Evolutionary conservation across 2,113 vertebrate species (phyloP), one percentile per base, ranked within the genome.

Genomic region (Ailurus styani): DNA sequence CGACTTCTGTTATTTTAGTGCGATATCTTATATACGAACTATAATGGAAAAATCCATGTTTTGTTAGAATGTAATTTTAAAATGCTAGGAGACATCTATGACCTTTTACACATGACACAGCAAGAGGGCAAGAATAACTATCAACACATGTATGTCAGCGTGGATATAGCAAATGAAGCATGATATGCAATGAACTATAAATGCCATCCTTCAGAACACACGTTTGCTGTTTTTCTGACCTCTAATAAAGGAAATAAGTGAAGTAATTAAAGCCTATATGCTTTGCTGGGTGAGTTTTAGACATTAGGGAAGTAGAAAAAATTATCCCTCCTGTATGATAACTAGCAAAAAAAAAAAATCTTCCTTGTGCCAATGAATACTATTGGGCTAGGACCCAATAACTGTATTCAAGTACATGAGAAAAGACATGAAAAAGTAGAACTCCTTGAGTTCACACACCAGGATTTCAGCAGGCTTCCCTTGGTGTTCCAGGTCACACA

Each of bases 21-120:
- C 81, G 62, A 95, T 45, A 64, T 45, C 4, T 96, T 77, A 93
- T 64, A 83, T 68, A 66, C 66, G 25, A 93, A 85, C 20, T 47
- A 31, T 90, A 95, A 94, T 92, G 34, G 52, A 31, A 86, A 95
- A 95, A 93, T 87, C 29, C n/a, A 83, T 78, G 21, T 55, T 77
- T 95, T 1, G 60, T 89, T 94, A 89, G 64, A 95, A 79, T 54
- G 31, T 77, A 96, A 95, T 34, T 34, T 85, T 64, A 77, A 97
- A 92, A 88, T 93, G 20, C 5, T 77, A 81, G 45, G 37, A 70
- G 29, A 90, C 42, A 97, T 54, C 52, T 42, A 37, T 91, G 55
- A 13, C n/a, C 37, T 93, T 92, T 98, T 93, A 88, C 21, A 82
- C 7, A 87, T 54, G 64, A 90, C 54, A 88, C 6, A 37, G 31